Percentiles rank a stretch among this genome's conserved stretches.
phyloP scores from a whole-genome alignment of 2,797 vertebrate species.

The Hypotaenidia okinawae region DNA sequence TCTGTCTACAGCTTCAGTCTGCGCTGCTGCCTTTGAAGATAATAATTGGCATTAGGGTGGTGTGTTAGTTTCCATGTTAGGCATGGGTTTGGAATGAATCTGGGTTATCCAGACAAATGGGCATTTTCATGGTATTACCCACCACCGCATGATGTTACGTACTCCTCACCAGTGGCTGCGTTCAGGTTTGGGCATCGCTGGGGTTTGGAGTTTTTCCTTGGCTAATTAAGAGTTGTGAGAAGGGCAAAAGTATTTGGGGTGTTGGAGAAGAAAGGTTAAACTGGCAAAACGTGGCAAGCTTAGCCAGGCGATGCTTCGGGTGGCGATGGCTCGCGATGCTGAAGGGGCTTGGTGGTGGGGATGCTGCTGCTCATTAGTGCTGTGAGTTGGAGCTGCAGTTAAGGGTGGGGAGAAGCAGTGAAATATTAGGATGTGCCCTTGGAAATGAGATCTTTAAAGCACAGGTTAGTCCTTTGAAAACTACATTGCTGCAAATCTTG shows the following conservation, averaged over 20 bases:
- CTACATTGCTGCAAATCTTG: background rate
- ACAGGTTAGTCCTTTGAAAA: background rate
- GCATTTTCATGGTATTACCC: constrained; percentile 55
- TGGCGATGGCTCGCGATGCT: background rate
- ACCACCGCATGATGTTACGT: constrained; percentile 23
- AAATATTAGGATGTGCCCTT: background rate
- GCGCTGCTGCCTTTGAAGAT: constrained; percentile 61
- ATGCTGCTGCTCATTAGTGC: background rate
- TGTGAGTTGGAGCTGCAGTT: background rate
- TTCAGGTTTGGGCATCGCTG: constrained; percentile 57
- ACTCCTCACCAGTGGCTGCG: constrained; percentile 2
- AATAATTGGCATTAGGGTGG: constrained; percentile 51
- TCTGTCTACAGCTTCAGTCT: constrained; percentile 59
- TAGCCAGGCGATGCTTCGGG: background rate
- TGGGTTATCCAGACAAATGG: constrained; percentile 51
- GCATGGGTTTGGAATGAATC: constrained; percentile 49
- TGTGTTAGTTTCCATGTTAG: constrained; percentile 50
- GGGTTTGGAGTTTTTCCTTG: constrained; percentile 55
- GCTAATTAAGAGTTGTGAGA: constrained; percentile 61
- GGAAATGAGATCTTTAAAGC: background rate
- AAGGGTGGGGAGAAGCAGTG: background rate
- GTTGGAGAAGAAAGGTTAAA: constrained; percentile 56
- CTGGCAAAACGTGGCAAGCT: background rate
- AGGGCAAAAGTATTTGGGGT: constrained; percentile 33
- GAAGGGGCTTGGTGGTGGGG: background rate